These are phyloP conservation scores for Platycercus adscitus DNA, from an alignment of 2,113 vertebrate genomes.

Conservation along the genomic window DNA sequence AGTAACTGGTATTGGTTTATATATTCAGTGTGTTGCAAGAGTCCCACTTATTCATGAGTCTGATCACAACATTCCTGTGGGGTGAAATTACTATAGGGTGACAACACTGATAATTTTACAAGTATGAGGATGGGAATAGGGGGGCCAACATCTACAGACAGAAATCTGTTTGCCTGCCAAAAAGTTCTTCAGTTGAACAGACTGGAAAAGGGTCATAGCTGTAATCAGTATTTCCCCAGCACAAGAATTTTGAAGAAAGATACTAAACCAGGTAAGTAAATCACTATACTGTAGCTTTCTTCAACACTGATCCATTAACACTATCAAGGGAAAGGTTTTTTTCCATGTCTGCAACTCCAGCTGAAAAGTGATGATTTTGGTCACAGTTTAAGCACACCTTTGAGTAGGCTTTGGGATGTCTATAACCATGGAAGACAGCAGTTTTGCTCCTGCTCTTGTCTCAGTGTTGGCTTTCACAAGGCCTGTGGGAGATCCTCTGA, in stretches of 20 bases:
- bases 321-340: background rate
- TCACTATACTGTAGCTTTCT: background rate
- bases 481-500: constrained; percentile 1
- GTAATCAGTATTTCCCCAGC: background rate
- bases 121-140: background rate
- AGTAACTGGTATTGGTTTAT: constrained; percentile 14
- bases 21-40: constrained; percentile 29
- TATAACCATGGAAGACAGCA: constrained; percentile 16
- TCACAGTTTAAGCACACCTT: background rate
- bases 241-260: background rate
- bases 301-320: background rate
- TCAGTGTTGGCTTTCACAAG: background rate
- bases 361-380: background rate
- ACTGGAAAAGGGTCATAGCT: background rate
- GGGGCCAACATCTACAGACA: background rate
- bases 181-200: background rate
- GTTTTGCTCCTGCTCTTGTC: constrained; percentile 28
- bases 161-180: background rate
- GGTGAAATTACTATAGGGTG: background rate
- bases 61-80: background rate
- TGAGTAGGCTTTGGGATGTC: constrained; percentile 31
- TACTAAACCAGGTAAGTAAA: background rate
- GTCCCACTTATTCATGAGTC: background rate
- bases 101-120: background rate
- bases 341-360: background rate